A percentile compares a stretch with the other conserved stretches of the same genome.
These are phyloP conservation scores for Peromyscus attwateri DNA, from an alignment of 2,797 vertebrate genomes.

Conservation along the genomic window DNA sequence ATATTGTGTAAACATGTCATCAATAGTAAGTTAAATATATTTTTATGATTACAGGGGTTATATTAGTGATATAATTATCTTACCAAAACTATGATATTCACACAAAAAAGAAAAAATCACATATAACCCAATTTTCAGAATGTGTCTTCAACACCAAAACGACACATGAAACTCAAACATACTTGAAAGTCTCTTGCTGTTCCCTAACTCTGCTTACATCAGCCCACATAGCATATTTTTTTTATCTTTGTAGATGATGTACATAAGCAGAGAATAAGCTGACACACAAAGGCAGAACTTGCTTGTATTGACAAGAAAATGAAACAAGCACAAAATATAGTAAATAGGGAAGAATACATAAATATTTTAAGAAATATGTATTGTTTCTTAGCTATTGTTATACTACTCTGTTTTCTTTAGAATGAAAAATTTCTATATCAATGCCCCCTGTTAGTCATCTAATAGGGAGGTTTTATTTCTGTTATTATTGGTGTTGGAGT, in stretches of 20 bases:
- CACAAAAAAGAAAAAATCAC: background rate
- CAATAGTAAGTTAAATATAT: background rate
- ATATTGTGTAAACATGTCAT: background rate
- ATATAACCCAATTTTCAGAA: background rate
- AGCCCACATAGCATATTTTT: background rate
- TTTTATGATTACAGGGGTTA: accelerated
- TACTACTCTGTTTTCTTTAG: background rate
- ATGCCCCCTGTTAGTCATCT: background rate
- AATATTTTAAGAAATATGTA: background rate
- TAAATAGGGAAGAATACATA: background rate
- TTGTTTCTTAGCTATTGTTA: background rate
- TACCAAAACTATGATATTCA: background rate
- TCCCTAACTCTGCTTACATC: accelerated
- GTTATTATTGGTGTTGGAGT: background rate
- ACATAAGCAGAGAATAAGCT: background rate
- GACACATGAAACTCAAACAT: background rate
- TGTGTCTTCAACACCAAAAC: background rate
- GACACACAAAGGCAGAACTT: background rate
- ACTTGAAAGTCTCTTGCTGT: background rate
- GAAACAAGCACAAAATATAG: background rate
- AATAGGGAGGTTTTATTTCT: background rate
- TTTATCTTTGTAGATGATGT: background rate
- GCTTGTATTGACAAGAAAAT: background rate
- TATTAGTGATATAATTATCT: background rate
- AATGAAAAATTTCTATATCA: background rate